These are phyloP conservation scores for Torymus tubicola DNA, from an alignment of 2,888 invertebrate genomes.

Conservation along the genomic window DNA sequence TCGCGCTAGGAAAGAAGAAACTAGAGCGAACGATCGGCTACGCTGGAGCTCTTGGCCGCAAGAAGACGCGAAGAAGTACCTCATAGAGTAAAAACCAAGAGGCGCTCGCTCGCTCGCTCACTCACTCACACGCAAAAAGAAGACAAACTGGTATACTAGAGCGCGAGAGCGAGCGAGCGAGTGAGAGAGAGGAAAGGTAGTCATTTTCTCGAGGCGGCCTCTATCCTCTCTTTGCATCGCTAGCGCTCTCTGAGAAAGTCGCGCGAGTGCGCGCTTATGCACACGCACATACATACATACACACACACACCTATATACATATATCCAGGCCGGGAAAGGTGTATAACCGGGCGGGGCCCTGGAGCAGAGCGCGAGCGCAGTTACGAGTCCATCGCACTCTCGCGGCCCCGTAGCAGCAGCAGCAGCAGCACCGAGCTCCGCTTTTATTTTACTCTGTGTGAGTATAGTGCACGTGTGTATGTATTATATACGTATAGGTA, in stretches of 20 bases:
- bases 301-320: neutral
- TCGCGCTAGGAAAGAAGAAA: constrained; percentile 16
- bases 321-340: constrained; percentile 18
- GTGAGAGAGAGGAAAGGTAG: constrained; percentile 40
- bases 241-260: constrained; percentile 48
- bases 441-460: constrained; percentile 16
- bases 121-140: constrained; percentile 48
- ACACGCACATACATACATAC: constrained; percentile 5
- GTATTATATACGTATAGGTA: no score
- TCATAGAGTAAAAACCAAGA: constrained; percentile 14
- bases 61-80: constrained; percentile 24
- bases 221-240: constrained; percentile 43
- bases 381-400: constrained; percentile 55
- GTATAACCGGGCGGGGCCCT: constrained; percentile 54
- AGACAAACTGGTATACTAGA: constrained; percentile 42
- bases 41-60: neutral
- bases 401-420: constrained; percentile 3
- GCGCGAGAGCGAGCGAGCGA: neutral
- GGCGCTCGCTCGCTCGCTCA: neutral
- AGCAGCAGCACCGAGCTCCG: neutral
- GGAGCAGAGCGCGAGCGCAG: constrained; percentile 12
- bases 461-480: neutral
- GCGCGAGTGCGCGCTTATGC: constrained; percentile 34
- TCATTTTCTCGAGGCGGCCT: constrained; percentile 54
- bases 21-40: constrained; percentile 32